A percentile compares a stretch with the other conserved stretches of the same genome.
phyloP scores from a whole-genome alignment of 2,113 vertebrate species.

The Philantomba maxwellii region DNA sequence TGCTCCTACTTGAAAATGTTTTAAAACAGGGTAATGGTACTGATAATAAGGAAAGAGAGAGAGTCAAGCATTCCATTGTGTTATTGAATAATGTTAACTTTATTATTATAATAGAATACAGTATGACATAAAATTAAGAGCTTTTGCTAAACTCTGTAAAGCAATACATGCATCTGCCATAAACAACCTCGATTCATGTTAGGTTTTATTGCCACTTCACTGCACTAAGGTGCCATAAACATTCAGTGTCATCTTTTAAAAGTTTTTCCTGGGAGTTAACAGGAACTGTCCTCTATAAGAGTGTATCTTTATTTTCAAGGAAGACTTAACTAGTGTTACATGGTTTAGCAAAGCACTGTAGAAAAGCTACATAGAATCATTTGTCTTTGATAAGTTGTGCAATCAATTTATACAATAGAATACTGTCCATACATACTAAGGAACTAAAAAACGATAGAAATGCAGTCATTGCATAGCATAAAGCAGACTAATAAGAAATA shows the following conservation, averaged over 20 bases:
- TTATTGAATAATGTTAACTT: constrained; percentile 84
- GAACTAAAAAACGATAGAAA: constrained; percentile 87
- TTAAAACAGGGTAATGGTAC: not conserved
- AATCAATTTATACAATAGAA: constrained; percentile 88
- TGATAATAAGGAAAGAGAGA: constrained; percentile 58
- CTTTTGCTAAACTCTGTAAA: constrained; percentile 88
- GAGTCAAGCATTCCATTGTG: constrained; percentile 78
- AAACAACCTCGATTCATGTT: constrained; percentile 83
- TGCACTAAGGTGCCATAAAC: constrained; percentile 90
- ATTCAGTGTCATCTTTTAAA: constrained; percentile 87
- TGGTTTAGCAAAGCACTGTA: constrained; percentile 87
- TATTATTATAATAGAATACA: constrained; percentile 88
- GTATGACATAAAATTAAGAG: constrained; percentile 87
- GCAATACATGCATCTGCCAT: constrained; percentile 86
- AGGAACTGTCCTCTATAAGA: constrained; percentile 86
- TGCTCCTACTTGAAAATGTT: not conserved
- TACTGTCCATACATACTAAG: constrained; percentile 83
- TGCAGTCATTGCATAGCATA: constrained; percentile 97
- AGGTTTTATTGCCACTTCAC: constrained; percentile 92
- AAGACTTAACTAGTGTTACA: constrained; percentile 87
- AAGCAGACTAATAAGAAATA: constrained; percentile 95
- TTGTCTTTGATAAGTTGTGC: constrained; percentile 87
- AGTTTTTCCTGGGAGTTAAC: constrained; percentile 82
- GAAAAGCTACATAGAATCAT: constrained; percentile 86
- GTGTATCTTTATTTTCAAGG: constrained; percentile 87